phyloP scores from a whole-genome alignment of 2,797 vertebrate genomes.

The Sarcoramphus papa region DNA sequence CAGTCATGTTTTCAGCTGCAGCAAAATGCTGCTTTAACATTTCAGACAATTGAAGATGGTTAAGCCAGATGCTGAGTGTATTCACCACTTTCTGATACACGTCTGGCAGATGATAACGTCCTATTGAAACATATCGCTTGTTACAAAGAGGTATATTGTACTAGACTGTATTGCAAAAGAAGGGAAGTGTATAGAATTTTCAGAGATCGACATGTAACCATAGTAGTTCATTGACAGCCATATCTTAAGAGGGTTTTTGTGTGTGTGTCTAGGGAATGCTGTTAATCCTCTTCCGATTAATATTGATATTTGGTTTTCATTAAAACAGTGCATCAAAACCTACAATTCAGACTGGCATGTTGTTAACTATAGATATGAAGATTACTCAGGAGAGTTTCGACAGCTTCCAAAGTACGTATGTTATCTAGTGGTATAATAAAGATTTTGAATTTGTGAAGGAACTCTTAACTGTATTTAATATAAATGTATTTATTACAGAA shows the following conservation, averaged over 20 bases:
- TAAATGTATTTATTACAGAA: neutral
- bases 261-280: neutral
- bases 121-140: neutral
- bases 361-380: slow-evolving; percentile 94
- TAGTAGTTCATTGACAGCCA: neutral
- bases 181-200: neutral
- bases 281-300: neutral
- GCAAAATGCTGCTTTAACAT: neutral
- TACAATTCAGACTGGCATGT: slow-evolving; percentile 97
- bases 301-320: neutral
- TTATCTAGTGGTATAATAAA: neutral
- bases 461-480: neutral
- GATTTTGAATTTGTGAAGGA: neutral
- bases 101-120: neutral
- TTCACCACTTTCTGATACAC: neutral
- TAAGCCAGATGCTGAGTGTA: neutral
- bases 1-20: neutral
- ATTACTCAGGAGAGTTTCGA: slow-evolving; percentile 96
- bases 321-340: slow-evolving; percentile 91
- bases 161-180: neutral
- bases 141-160: neutral
- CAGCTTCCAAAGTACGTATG: slow-evolving; percentile 91
- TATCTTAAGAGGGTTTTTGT: neutral
- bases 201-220: neutral
- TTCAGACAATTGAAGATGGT: neutral